Evolutionary conservation across 2,113 vertebrate genomes (phyloP), one percentile per base, ranked within the genome.

Genomic region (Perognathus longimembris): DNA sequence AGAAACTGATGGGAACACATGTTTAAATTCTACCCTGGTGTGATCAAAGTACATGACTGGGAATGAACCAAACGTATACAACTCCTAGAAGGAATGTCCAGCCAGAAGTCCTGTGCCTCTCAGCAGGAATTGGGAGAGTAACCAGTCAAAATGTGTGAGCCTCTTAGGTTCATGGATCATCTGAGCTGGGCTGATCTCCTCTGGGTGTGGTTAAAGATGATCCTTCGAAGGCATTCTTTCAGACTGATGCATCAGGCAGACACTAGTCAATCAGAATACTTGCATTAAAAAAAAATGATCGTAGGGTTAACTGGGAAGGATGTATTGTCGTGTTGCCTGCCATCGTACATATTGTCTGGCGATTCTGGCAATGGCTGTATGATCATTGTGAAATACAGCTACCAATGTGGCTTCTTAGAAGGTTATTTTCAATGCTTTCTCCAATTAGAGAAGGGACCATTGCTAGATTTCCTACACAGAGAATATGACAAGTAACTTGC

Each of bases 401-500:
- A 63, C 5, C 6, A 80, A 20, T 77, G 81, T 70, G 11, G 77
- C 91, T 80, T 90, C 20, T 66, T 83, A 64, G 17, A 90, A 69
- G 78, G 21, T 45, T 40, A 20, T 88, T 67, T 79, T 24, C 7
- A 26, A 6, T 92, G 8, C 22, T 54, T 92, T 54, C 71, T 95
- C 70, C 57, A 54, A 77, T 74, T 88, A 45, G 45, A 45, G 6
- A 90, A 69, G 94, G 18, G 77, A 8, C 61, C 45, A 90, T 80
- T 85, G 10, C 67, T 81, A 66, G 14, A 83, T 88, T 93, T 88
- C 17, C 54, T 71, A 15, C 36, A 61, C 3, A 92, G 59, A 95
- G 90, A 94, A 66, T 59, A 77, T 34, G 80, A n/a, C 38, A 85
- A 66, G 18, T 50, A 79, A 69, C 71, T 93, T 75, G 90, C 66